Evolutionary conservation across 92 coral and sea anemone species (phyloP), one percentile per base, ranked within the genome.

Genomic region (Plumapathes pennacea): DNA sequence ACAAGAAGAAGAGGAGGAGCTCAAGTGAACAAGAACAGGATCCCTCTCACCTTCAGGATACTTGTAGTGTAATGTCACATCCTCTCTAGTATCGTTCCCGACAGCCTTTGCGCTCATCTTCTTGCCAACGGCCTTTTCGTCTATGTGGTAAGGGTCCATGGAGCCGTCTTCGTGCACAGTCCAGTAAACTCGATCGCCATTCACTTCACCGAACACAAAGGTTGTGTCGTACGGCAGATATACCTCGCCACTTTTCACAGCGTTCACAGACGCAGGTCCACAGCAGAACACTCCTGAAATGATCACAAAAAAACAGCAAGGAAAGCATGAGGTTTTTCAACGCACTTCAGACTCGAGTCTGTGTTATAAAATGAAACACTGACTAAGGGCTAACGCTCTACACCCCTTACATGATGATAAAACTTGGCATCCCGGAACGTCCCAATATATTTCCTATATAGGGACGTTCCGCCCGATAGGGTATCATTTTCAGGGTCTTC

Each of bases 201-300:
- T 90, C 5, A 90, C 97, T 47, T 90, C 97, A 7, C 81, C 94
- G 45, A 90, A 90, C 28, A 90, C 72, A 55, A 90, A 90, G 6
- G 58, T 69, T 24, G 84, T 60, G 67, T 90, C 97, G 51, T 80
- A 90, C 3, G 95, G 95, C 2, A 82, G 38, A 38, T 77, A 82
- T 1, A 90, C 86, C 20, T 85, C 83, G 5, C 97, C 97, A 0
- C 81, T 57, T 38, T 90, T 86, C 27, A 90, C 56, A 10, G 95
- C 97, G 11, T 72, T 86, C 60, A 90, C 78, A 3, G 97, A 86
- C 22, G 90, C 86, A 8, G 97, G 97, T 7, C 97, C 97, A 27
- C 95, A 86, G 3, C 79, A 71, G 36, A 45, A 72, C 38, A 82
- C 50, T 21, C 85, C 95, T 86, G 50, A 5, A 32, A 7, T 4